Evolutionary conservation across 2,888 invertebrate genomes (phyloP).

Genomic region (Amblyjoppa fuscipennis): DNA sequence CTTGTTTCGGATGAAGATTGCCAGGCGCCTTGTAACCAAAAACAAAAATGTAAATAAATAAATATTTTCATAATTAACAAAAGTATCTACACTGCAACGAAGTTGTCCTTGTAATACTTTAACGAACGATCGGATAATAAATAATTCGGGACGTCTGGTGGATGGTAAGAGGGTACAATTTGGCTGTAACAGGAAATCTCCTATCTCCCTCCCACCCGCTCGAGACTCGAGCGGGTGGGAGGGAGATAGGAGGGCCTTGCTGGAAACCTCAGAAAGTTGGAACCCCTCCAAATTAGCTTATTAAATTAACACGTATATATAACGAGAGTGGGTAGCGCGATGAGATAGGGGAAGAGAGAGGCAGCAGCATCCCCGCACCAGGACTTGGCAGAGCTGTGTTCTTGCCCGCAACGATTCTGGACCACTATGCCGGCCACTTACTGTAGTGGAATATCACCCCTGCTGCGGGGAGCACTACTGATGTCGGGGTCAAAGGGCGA

Average conservation of each 20-base stretch:
- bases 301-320: constrained; percentile 81
- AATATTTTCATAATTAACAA: neutral
- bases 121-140: constrained; percentile 73
- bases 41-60: neutral
- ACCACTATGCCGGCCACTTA: constrained; percentile 29
- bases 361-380: constrained; percentile 1
- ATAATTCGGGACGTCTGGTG: constrained; percentile 73
- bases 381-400: constrained; percentile 54
- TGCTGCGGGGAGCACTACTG: constrained; percentile 1
- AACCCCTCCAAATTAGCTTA: constrained; percentile 82
- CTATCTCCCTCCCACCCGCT: no score
- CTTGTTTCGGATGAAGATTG: no score
- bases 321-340: constrained; percentile 33
- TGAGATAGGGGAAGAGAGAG: constrained; percentile 54
- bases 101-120: neutral
- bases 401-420: constrained; percentile 47
- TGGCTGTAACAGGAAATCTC: constrained; percentile 67
- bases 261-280: constrained; percentile 78
- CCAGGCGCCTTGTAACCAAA: no score
- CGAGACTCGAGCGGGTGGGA: constrained; percentile 41
- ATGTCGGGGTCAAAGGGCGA: constrained; percentile 58
- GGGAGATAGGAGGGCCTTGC: constrained; percentile 62
- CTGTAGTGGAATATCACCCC: constrained; percentile 18
- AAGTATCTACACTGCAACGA: neutral
- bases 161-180: constrained; percentile 71